phyloP scores from a whole-genome alignment of 2,797 vertebrate species.

The Diceros bicornis region DNA sequence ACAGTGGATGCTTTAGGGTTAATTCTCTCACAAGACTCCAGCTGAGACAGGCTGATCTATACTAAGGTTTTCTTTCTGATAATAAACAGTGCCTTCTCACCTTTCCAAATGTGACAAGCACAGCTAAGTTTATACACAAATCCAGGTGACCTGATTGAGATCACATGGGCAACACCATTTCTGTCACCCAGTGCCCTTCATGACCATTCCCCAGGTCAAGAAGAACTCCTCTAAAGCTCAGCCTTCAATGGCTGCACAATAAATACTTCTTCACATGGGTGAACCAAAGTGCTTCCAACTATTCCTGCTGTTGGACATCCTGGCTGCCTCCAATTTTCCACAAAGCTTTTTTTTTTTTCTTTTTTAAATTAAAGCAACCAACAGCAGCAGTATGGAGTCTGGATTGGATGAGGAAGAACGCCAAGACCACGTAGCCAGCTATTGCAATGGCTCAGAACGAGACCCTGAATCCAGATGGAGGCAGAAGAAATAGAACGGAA shows the following conservation, averaged over 20 bases:
- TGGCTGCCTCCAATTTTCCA: slow-evolving; percentile 20
- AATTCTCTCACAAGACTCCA: background rate
- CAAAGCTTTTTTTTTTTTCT: background rate
- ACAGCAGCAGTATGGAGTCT: background rate
- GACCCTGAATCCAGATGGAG: background rate
- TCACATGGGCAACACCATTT: background rate
- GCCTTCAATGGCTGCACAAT: background rate
- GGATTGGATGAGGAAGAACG: background rate
- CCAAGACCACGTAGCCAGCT: background rate
- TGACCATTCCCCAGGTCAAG: background rate
- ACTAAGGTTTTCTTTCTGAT: slow-evolving; percentile 36
- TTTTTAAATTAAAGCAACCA: slow-evolving; percentile 29
- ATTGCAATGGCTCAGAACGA: background rate
- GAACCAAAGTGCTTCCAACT: slow-evolving; percentile 13
- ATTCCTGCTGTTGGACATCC: background rate
- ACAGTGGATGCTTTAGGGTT: background rate
- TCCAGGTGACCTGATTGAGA: background rate
- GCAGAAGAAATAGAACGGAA: slow-evolving; percentile 3
- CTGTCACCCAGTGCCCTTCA: background rate
- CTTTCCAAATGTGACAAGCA: slow-evolving; percentile 58
- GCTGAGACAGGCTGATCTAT: slow-evolving; percentile 34
- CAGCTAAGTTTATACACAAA: slow-evolving; percentile 25
- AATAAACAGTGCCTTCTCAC: background rate
- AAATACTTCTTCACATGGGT: background rate
- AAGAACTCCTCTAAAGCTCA: slow-evolving; percentile 8